Conservation (phyloP, 2,113 vertebrate genomes). For the Sphaerodactylus townsendi region DNA sequence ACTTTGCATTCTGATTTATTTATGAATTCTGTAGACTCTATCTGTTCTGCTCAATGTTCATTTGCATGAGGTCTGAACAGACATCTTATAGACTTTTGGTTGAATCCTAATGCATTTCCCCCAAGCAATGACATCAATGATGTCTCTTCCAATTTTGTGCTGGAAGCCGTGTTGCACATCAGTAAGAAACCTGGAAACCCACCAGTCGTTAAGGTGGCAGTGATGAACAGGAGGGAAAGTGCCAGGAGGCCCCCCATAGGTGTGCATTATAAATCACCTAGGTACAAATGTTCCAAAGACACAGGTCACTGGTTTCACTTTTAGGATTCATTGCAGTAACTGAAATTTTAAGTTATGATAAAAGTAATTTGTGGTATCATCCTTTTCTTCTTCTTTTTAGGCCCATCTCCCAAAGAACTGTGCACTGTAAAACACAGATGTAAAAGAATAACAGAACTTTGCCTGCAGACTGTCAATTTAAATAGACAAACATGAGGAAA, state of each 20-base stretch:
- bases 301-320: neutral
- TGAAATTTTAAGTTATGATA: too few relatives aligned
- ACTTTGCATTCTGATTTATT: neutral
- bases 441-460: neutral
- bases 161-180: too few relatives aligned
- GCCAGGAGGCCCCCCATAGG: neutral
- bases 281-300: neutral
- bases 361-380: too few relatives aligned
- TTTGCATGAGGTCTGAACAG: neutral
- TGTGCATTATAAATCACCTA: neutral
- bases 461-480: neutral
- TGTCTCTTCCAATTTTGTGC: too few relatives aligned
- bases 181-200: too few relatives aligned
- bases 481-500: neutral
- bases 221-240: too few relatives aligned
- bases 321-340: neutral
- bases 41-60: neutral
- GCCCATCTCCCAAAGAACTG: too few relatives aligned
- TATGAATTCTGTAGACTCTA: neutral
- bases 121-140: too few relatives aligned
- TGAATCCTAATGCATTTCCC: too few relatives aligned
- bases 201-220: too few relatives aligned
- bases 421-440: too few relatives aligned
- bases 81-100: neutral
- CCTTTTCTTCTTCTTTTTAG: too few relatives aligned